phyloP scores from a whole-genome alignment of 1,140 invertebrate species.

The Nymphalis io region DNA sequence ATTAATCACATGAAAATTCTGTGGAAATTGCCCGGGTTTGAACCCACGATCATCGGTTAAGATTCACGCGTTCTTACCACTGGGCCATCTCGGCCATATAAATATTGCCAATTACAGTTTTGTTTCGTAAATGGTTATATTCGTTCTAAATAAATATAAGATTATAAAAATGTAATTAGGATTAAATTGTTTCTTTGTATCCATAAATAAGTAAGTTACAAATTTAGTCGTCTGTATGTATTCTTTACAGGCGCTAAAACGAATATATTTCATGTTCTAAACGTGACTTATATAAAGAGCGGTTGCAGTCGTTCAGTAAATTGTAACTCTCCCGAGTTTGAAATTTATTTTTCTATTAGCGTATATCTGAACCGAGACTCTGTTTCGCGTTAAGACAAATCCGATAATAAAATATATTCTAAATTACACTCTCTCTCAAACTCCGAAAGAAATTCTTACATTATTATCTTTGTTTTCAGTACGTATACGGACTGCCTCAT shows the following conservation, averaged over 20 bases:
- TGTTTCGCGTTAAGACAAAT: constrained; percentile 15
- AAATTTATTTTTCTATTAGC: constrained; percentile 25
- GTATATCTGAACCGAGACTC: constrained; percentile 11
- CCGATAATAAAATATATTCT: constrained; percentile 16
- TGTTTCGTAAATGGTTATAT: no score
- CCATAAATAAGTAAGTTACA: no score
- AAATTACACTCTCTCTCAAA: constrained; percentile 10
- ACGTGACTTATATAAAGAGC: constrained; percentile 27
- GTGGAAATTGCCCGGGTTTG: no score
- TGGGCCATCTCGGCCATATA: no score
- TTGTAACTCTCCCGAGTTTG: constrained; percentile 13
- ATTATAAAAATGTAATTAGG: no score
- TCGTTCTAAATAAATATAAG: no score
- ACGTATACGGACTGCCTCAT: background rate
- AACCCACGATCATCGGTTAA: no score
- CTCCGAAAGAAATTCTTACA: background rate
- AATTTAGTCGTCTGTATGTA: background rate
- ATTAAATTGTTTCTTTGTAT: no score
- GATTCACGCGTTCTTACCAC: no score
- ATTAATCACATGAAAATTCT: no score
- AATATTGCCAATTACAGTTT: no score
- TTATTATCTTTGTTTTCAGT: background rate
- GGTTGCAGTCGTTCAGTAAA: constrained; percentile 18
- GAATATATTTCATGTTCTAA: constrained; percentile 17
- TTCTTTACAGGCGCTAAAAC: constrained; percentile 9